Evolutionary conservation across 2,113 vertebrate species (phyloP).

Genomic region (Clarias gariepinus): DNA sequence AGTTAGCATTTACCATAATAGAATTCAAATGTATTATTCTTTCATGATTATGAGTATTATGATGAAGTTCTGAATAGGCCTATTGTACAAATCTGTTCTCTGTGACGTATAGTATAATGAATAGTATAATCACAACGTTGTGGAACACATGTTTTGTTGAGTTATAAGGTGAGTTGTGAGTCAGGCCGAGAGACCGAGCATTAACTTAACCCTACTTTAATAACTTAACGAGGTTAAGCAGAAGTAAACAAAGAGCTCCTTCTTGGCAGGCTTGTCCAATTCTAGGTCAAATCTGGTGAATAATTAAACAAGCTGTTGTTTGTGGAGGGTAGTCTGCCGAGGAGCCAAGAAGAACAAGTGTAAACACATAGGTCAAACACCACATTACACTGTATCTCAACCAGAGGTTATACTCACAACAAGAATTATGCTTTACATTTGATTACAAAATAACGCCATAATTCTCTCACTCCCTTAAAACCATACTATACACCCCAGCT

Average conservation of each 20-base stretch:
- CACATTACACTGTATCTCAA: background rate
- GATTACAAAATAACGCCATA: too few relatives aligned
- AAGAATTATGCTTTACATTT: too few relatives aligned
- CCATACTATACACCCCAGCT: too few relatives aligned
- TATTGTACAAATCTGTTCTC: background rate
- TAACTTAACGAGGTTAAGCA: background rate
- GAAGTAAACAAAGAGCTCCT: background rate
- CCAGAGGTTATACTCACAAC: too few relatives aligned
- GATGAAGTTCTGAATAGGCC: too few relatives aligned
- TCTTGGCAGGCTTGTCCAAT: background rate
- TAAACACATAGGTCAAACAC: background rate
- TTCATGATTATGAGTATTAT: too few relatives aligned
- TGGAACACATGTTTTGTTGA: background rate
- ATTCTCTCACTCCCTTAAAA: too few relatives aligned
- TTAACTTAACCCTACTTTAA: background rate
- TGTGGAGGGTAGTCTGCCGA: background rate
- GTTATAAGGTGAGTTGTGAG: background rate
- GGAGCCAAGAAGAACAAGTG: background rate
- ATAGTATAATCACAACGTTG: constrained; percentile 12
- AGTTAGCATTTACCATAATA: background rate
- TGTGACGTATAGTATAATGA: constrained; percentile 3
- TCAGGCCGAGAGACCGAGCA: background rate
- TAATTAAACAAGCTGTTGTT: constrained; percentile 40
- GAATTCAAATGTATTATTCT: background rate
- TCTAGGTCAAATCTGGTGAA: constrained; percentile 21